These are phyloP conservation scores for Nomada flava DNA, from an alignment of 2,888 invertebrate species.

Conservation along the genomic window DNA sequence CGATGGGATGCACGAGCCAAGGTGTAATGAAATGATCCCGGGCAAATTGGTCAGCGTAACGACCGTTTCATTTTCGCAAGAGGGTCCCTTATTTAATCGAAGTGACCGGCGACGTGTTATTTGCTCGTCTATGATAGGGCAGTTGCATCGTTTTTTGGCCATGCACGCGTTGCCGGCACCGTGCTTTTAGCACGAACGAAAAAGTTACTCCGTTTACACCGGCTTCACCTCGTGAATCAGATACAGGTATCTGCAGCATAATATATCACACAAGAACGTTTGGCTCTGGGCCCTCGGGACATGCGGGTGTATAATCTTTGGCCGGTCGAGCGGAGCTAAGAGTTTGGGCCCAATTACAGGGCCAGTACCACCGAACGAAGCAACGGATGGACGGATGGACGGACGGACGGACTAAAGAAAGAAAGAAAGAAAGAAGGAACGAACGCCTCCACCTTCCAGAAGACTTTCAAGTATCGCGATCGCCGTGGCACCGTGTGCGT, in stretches of 20 bases:
- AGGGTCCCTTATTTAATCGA: constrained; percentile 10
- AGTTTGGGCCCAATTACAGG: constrained; percentile 84
- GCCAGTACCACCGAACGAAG: constrained; percentile 82
- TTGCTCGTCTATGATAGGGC: constrained; percentile 54
- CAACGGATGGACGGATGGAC: constrained; percentile 56
- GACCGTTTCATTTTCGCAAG: neutral
- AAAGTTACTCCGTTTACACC: constrained; percentile 81
- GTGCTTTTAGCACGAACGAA: constrained; percentile 64
- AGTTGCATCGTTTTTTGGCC: constrained; percentile 9
- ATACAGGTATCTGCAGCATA: constrained; percentile 82
- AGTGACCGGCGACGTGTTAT: constrained; percentile 45
- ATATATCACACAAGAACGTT: constrained; percentile 83
- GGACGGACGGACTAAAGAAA: constrained; percentile 51
- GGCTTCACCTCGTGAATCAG: constrained; percentile 82
- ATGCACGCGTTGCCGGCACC: constrained; percentile 16
- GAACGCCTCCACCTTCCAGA: constrained; percentile 80
- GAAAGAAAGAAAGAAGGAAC: constrained; percentile 73
- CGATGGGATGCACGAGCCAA: constrained; percentile 7
- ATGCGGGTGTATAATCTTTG: constrained; percentile 84
- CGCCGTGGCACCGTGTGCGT: constrained; percentile 47
- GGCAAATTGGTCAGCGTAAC: constrained; percentile 25
- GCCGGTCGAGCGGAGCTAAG: constrained; percentile 81
- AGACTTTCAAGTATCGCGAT: constrained; percentile 76
- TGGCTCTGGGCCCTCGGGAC: constrained; percentile 82
- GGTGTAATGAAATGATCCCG: constrained; percentile 29